Conservation (phyloP, 2,888 invertebrate species). For the Amphipoea oculea region DNA sequence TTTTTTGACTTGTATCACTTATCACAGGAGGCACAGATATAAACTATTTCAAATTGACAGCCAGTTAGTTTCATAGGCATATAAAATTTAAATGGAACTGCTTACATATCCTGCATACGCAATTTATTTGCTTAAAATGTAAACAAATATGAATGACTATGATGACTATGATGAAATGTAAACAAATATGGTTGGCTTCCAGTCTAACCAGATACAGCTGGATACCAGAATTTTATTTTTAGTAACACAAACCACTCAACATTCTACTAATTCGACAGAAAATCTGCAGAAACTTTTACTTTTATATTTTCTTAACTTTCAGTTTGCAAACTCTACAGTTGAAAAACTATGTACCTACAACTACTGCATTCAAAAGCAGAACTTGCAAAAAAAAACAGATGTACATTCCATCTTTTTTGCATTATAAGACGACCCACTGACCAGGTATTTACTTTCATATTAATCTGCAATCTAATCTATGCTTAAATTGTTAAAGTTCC, state of each 20-base stretch:
- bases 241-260: background rate
- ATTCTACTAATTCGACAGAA: background rate
- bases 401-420: background rate
- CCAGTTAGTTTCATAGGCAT: too few relatives aligned
- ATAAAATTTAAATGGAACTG: too few relatives aligned
- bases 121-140: too few relatives aligned
- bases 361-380: background rate
- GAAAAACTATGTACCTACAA: background rate
- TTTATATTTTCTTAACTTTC: background rate
- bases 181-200: too few relatives aligned
- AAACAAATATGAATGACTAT: too few relatives aligned
- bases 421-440: too few relatives aligned
- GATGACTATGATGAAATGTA: too few relatives aligned
- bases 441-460: background rate
- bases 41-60: too few relatives aligned
- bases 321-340: background rate
- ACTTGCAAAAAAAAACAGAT: background rate
- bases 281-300: too few relatives aligned
- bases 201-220: background rate
- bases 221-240: background rate
- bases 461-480: background rate
- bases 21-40: too few relatives aligned
- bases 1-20: too few relatives aligned
- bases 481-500: background rate
- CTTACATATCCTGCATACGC: too few relatives aligned